These are phyloP conservation scores for Hirudinaria manillensis DNA, from an alignment of 2,888 invertebrate species.

Conservation along the genomic window DNA sequence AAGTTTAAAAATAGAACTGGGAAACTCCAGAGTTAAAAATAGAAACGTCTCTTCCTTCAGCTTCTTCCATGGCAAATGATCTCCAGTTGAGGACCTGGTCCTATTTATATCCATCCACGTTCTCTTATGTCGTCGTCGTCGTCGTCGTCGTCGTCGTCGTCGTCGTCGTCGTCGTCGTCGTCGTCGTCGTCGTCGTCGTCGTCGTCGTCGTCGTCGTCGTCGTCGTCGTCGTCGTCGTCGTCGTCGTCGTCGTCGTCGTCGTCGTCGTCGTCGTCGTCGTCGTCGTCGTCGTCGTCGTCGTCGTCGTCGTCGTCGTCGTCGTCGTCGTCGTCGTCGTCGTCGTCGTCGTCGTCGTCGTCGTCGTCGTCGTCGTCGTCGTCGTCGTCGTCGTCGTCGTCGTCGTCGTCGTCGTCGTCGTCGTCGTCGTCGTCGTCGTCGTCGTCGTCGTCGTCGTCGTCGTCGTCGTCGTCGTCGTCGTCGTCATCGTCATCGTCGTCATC, in stretches of 20 bases:
- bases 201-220: neutral
- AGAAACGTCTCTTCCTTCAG: too few relatives aligned
- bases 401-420: neutral
- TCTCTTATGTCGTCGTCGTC: too few relatives aligned
- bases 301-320: neutral
- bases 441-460: neutral
- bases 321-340: conserved; percentile 4
- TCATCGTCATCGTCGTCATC: conserved; percentile 1
- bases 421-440: neutral
- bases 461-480: neutral
- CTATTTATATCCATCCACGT: too few relatives aligned
- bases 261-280: neutral
- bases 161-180: neutral
- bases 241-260: neutral
- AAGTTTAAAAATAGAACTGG: too few relatives aligned
- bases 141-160: too few relatives aligned
- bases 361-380: neutral
- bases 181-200: neutral
- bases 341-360: neutral
- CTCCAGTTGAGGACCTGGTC: too few relatives aligned
- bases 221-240: neutral
- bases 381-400: neutral
- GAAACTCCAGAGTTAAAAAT: too few relatives aligned
- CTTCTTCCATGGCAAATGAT: too few relatives aligned
- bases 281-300: neutral